Evolutionary conservation across 92 coral and sea anemone genomes (phyloP), one percentile per base, ranked within the genome.

Genomic region (Bergia puertoricense): DNA sequence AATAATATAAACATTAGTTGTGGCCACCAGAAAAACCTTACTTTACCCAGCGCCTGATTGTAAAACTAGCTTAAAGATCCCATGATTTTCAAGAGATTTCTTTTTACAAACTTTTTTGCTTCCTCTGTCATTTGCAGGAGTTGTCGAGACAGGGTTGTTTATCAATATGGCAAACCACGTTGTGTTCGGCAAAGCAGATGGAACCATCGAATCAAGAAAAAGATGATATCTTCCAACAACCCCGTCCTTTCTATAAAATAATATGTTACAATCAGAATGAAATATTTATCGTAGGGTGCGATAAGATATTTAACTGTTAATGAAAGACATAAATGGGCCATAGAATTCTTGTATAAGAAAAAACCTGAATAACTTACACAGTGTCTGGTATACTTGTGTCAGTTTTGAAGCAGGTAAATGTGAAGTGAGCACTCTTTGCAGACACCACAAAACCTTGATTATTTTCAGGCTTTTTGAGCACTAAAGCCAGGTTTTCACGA

Each of bases 131-230:
- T 50, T 81, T 81, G 30, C 79, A 97, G 98, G 99, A 74, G 99
- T 97, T 81, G 96, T 97, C 14, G 99, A 97, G 82, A 97, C 99
- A 9, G 99, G 99, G 1, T 85, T 97, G 83, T 97, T 97, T 88
- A 94, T 97, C 20, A 90, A 93, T 88, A 97, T 95, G 98, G 98
- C 98, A 54, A 92, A 93, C 88, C 92, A 93, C 79, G 99, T 94
- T 80, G 86, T 97, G 76, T 95, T 97, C 89, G 99, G 99, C 48
- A 94, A 95, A 67, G 86, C 88, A 48, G 99, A 97, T 74, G 99
- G 99, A 37, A 88, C 94, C 23, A 90, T 96, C 38, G 93, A 85
- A 40, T 87, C 79, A 39, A 85, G 91, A 71, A 75, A 88, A 74
- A 74, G 82, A 86, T 78, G 20, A 6, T 23, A 23, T 30, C 30